A percentile compares a stretch with the other conserved stretches of the same genome.
phyloP scores from a whole-genome alignment of 2,113 vertebrate genomes.

The Aviceda subcristata region DNA sequence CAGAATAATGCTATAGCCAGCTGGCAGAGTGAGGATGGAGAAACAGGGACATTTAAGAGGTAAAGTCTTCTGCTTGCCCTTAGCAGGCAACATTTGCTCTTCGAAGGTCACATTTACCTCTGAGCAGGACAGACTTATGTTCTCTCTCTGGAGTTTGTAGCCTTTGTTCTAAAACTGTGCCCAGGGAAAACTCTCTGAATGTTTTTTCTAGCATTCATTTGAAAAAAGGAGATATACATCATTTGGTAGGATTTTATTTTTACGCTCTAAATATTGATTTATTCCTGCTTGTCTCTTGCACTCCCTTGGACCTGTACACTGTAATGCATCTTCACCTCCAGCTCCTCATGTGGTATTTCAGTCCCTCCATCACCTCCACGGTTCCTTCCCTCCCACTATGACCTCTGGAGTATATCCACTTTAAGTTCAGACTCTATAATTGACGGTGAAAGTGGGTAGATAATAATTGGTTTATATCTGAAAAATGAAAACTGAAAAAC shows the following conservation, averaged over 20 bases:
- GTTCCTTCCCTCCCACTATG: not conserved
- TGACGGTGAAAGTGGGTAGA: not conserved
- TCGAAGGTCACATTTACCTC: not conserved
- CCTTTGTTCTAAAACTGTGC: not conserved
- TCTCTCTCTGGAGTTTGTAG: not conserved
- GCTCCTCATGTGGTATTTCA: not conserved
- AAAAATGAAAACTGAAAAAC: not conserved
- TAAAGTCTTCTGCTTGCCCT: not conserved
- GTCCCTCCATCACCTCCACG: not conserved
- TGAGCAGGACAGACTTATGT: not conserved
- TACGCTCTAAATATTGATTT: not conserved
- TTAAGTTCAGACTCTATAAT: not conserved
- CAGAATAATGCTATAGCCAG: fast-evolving
- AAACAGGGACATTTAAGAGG: not conserved
- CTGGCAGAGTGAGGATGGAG: not conserved
- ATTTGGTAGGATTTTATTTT: not conserved
- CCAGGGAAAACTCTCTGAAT: not conserved
- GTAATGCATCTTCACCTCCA: not conserved
- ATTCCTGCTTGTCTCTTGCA: not conserved
- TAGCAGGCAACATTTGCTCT: not conserved
- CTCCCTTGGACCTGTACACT: not conserved
- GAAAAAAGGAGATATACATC: not conserved
- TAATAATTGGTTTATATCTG: not conserved
- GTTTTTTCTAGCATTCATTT: not conserved
- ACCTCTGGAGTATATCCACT: not conserved